phyloP scores from a whole-genome alignment of 1,140 invertebrate genomes.

The Lepidurus couesii region DNA sequence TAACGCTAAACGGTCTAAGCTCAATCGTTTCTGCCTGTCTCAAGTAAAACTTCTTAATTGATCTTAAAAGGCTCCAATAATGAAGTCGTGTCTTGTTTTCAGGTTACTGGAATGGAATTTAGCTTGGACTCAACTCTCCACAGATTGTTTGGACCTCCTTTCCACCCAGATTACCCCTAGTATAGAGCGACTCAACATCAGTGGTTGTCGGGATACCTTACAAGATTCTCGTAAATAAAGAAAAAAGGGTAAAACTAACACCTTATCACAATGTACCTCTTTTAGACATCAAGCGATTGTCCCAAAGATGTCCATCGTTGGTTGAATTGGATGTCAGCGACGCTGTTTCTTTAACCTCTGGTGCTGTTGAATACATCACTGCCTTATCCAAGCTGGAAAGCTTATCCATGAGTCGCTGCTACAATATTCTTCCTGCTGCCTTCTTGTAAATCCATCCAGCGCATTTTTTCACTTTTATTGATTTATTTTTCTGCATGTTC shows the following conservation, averaged over 20 bases:
- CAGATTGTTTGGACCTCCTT: constrained; percentile 55
- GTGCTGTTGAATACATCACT: constrained; percentile 54
- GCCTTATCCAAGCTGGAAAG: constrained; percentile 65
- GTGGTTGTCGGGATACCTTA: constrained; percentile 67
- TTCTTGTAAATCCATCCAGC: constrained; percentile 49
- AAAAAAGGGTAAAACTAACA: constrained; percentile 8
- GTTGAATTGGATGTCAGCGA: constrained; percentile 80
- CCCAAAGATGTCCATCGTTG: constrained; percentile 61
- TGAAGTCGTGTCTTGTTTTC: constrained; percentile 41
- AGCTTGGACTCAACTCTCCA: constrained; percentile 68
- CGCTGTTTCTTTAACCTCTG: constrained; percentile 61
- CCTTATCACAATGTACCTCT: constrained; percentile 37
- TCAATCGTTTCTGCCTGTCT: constrained; percentile 55
- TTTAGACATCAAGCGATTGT: constrained; percentile 61
- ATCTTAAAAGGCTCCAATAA: not conserved
- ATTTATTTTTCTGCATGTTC: constrained; percentile 30
- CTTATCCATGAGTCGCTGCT: constrained; percentile 76
- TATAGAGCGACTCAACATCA: constrained; percentile 68
- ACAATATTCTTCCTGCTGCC: constrained; percentile 60
- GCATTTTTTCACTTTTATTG: constrained; percentile 2
- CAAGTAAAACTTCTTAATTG: constrained; percentile 50
- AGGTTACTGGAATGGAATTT: constrained; percentile 70
- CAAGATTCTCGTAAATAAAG: constrained; percentile 62
- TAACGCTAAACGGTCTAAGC: constrained; percentile 55
- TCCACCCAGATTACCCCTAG: constrained; percentile 56